Evolutionary conservation across 1,140 invertebrate species (phyloP).

Genomic region (Calliopsis andreniformis): DNA sequence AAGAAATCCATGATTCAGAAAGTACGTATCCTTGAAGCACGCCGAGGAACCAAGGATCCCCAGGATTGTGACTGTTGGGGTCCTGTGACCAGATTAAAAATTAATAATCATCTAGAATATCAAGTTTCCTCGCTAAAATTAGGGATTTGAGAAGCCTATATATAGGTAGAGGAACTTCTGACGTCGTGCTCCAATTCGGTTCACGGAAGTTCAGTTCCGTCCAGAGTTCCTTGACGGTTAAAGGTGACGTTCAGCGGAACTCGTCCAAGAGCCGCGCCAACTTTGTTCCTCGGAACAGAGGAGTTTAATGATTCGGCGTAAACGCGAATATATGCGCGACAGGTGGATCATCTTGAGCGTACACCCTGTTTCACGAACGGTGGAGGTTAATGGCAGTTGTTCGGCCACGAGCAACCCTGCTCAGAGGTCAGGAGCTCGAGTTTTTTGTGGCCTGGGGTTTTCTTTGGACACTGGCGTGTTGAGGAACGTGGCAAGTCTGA

Average conservation of each 20-base stretch:
- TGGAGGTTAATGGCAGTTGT: constrained; percentile 3
- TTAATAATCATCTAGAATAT: constrained; percentile 4
- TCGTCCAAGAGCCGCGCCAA: constrained; percentile 45
- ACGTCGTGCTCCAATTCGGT: constrained; percentile 34
- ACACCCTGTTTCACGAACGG: constrained; percentile 10
- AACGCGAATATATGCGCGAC: constrained; percentile 36
- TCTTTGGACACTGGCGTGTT: too few relatives aligned
- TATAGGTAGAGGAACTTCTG: constrained; percentile 8
- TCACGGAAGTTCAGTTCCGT: constrained; percentile 41
- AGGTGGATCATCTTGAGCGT: constrained; percentile 15
- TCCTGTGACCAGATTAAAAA: not conserved
- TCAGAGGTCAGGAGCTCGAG: too few relatives aligned
- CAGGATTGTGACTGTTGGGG: too few relatives aligned
- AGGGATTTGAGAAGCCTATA: not conserved
- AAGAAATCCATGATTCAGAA: too few relatives aligned
- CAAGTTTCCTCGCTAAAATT: constrained; percentile 20
- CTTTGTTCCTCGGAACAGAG: constrained; percentile 51
- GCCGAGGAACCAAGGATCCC: too few relatives aligned
- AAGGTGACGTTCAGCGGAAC: constrained; percentile 49
- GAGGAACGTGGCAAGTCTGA: too few relatives aligned
- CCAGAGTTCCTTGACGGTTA: constrained; percentile 22
- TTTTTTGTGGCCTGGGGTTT: too few relatives aligned
- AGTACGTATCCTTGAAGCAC: too few relatives aligned
- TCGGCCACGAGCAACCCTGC: too few relatives aligned
- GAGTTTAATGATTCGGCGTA: constrained; percentile 29